Evolutionary conservation across 2,888 invertebrate genomes (phyloP).

Genomic region (Tiliacea citrago): DNA sequence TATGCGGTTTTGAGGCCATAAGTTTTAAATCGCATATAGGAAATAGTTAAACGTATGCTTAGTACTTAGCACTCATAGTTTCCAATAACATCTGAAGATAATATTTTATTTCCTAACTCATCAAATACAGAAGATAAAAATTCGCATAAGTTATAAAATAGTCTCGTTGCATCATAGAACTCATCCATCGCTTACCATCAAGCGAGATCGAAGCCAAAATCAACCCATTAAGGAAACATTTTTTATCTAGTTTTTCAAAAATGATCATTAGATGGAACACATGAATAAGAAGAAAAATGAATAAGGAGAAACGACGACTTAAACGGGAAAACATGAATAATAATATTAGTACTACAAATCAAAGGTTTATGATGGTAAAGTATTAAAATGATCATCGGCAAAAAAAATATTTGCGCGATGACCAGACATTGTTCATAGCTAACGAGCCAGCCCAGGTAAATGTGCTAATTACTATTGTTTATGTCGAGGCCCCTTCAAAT

Average conservation of each 20-base stretch:
- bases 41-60: constrained; percentile 33
- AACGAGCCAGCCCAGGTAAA: constrained; percentile 53
- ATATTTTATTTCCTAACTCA: constrained; percentile 9
- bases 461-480: constrained; percentile 67
- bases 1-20: constrained; percentile 48
- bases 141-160: neutral
- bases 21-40: constrained; percentile 29
- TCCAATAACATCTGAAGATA: constrained; percentile 8
- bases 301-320: too few relatives aligned
- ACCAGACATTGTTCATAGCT: constrained; percentile 46
- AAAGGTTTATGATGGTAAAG: neutral
- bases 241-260: neutral
- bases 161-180: neutral
- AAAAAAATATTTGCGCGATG: constrained; percentile 52
- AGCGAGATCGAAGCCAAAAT: neutral
- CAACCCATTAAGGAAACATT: too few relatives aligned
- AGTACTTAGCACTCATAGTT: constrained; percentile 20
- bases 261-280: neutral
- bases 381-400: constrained; percentile 10
- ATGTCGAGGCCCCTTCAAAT: constrained; percentile 63
- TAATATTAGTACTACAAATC: neutral
- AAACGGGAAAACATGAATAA: neutral
- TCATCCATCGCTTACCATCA: neutral
- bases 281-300: neutral
- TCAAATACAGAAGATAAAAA: constrained; percentile 6